These are phyloP conservation scores for Gila robusta DNA, from an alignment of 2,797 vertebrate genomes.

Conservation along the genomic window DNA sequence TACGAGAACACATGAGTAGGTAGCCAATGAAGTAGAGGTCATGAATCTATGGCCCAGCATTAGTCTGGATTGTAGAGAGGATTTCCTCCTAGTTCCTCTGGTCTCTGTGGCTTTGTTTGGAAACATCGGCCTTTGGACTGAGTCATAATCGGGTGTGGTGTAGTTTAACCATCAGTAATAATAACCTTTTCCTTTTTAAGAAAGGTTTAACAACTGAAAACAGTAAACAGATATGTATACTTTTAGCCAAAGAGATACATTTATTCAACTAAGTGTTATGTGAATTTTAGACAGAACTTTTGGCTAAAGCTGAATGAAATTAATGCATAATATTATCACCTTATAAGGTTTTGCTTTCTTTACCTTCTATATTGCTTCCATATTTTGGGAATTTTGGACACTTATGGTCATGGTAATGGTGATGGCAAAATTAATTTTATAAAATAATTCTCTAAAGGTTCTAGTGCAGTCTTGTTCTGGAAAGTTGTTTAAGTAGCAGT, in stretches of 20 bases:
- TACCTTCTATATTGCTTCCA: background rate
- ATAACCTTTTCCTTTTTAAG: constrained; percentile 3
- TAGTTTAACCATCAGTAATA: background rate
- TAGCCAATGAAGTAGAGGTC: background rate
- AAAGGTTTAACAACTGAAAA: constrained; percentile 7
- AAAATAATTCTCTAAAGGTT: background rate
- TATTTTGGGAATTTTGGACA: background rate
- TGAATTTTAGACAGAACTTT: background rate
- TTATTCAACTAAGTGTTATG: background rate
- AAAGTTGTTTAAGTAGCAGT: background rate
- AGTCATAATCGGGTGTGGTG: constrained; percentile 37
- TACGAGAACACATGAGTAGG: background rate
- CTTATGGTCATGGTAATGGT: background rate
- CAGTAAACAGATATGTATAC: background rate
- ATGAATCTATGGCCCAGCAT: background rate
- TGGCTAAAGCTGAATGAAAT: constrained; percentile 1
- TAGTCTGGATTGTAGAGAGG: constrained; percentile 15
- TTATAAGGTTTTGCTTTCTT: background rate
- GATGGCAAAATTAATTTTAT: background rate
- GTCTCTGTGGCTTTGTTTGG: constrained; percentile 30
- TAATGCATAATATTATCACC: background rate
- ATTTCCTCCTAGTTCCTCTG: constrained; percentile 29
- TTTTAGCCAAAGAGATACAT: background rate
- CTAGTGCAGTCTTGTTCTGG: background rate
- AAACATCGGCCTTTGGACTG: constrained; percentile 27